Percentiles rank a stretch among this genome's conserved stretches.
phyloP scores from a whole-genome alignment of 2,113 vertebrate species.

The Tragelaphus imberbis region DNA sequence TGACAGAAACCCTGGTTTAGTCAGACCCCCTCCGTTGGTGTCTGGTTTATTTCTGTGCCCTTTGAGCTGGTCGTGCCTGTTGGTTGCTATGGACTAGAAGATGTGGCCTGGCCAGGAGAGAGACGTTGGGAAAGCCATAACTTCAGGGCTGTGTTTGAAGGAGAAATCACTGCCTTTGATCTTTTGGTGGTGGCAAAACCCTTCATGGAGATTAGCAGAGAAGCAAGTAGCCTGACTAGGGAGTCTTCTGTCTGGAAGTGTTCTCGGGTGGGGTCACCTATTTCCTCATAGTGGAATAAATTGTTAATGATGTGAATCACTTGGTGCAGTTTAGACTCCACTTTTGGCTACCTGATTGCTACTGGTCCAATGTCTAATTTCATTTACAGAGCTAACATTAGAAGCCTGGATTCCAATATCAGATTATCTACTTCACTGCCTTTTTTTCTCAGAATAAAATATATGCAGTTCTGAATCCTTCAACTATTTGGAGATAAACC shows the following conservation, averaged over 20 bases:
- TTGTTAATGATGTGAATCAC: conserved; percentile 22
- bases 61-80: background rate
- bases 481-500: background rate
- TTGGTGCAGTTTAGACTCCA: background rate
- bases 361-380: background rate
- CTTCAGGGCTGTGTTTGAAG: background rate
- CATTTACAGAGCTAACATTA: background rate
- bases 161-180: background rate
- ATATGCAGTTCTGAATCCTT: background rate
- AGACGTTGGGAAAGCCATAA: background rate
- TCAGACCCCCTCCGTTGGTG: background rate
- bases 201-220: background rate
- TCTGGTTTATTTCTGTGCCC: background rate
- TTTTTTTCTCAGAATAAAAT: background rate
- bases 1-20: background rate
- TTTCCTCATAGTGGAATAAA: background rate
- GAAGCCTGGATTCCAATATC: background rate
- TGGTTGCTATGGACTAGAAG: rapidly evolving
- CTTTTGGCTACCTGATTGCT: background rate
- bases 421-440: background rate
- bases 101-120: background rate
- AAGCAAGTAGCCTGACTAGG: background rate
- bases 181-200: background rate
- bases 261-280: conserved; percentile 28
- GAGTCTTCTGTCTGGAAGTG: background rate